Evolutionary conservation across 2,888 invertebrate species (phyloP).

Genomic region (Tolmerus cingulatus): DNA sequence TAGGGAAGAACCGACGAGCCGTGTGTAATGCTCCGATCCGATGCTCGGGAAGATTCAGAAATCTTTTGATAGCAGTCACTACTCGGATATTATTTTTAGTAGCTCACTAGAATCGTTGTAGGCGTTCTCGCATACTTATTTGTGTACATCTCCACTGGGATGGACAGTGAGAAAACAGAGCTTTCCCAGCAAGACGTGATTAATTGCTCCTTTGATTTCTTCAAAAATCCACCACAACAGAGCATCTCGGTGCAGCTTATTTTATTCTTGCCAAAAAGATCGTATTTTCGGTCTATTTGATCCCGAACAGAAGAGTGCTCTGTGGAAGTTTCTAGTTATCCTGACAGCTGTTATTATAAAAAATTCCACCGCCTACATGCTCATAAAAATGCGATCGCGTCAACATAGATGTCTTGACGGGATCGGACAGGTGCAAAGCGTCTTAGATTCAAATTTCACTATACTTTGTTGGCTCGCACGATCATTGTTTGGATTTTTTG

Average conservation of each 20-base stretch:
- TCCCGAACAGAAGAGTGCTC: not conserved
- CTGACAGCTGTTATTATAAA: not conserved
- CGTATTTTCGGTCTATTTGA: not conserved
- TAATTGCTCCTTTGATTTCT: not conserved
- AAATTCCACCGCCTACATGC: constrained; percentile 4
- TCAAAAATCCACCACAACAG: not conserved
- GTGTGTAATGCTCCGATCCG: constrained; percentile 19
- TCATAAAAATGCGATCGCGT: not conserved
- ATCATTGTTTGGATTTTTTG: not conserved
- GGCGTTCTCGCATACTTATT: constrained; percentile 1
- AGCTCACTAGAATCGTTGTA: not conserved
- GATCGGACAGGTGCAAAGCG: not conserved
- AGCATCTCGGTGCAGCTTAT: not conserved
- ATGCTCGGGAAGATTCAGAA: not conserved
- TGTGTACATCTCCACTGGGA: not conserved
- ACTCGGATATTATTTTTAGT: constrained; percentile 17
- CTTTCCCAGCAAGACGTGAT: not conserved
- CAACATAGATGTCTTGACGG: not conserved
- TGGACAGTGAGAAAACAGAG: not conserved
- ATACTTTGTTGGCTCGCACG: not conserved
- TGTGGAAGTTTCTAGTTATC: not conserved
- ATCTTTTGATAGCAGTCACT: not conserved
- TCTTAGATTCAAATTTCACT: not conserved
- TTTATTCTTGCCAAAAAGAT: not conserved
- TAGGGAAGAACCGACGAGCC: constrained; percentile 8